phyloP scores from a whole-genome alignment of 2,888 invertebrate species.

The Pachycephus smyrnensis region DNA sequence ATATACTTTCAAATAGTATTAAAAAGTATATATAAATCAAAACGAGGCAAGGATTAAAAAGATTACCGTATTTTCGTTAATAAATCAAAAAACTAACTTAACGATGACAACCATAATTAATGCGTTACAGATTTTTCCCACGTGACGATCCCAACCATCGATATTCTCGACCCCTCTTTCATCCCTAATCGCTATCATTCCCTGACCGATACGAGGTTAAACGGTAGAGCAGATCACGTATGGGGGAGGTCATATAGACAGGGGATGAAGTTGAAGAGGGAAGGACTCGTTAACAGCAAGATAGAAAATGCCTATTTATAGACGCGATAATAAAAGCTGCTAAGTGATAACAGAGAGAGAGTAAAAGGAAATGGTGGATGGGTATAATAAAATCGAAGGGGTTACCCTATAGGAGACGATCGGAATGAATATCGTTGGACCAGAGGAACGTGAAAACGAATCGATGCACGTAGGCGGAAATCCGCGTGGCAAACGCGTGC shows the following conservation, averaged over 20 bases:
- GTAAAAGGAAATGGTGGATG: neutral
- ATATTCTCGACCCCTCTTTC: neutral
- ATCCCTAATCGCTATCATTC: neutral
- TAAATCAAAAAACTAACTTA: neutral
- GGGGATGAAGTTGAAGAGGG: neutral
- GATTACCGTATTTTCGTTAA: no score
- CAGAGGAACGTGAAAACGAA: neutral
- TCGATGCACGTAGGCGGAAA: neutral
- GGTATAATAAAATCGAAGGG: neutral
- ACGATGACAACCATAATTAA: neutral
- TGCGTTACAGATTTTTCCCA: neutral
- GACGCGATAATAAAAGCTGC: neutral
- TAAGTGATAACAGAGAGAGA: neutral
- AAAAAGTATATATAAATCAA: no score
- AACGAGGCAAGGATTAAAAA: no score
- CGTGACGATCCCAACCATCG: neutral
- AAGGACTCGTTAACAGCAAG: neutral
- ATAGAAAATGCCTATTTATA: neutral
- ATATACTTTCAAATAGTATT: no score
- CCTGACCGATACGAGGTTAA: neutral
- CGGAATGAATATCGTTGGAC: neutral
- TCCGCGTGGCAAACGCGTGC: neutral
- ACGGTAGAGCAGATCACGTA: neutral
- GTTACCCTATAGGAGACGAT: neutral
- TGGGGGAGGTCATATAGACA: neutral